Evolutionary conservation across 1,140 invertebrate species (phyloP).

Genomic region (Plectrocnemia conspersa): DNA sequence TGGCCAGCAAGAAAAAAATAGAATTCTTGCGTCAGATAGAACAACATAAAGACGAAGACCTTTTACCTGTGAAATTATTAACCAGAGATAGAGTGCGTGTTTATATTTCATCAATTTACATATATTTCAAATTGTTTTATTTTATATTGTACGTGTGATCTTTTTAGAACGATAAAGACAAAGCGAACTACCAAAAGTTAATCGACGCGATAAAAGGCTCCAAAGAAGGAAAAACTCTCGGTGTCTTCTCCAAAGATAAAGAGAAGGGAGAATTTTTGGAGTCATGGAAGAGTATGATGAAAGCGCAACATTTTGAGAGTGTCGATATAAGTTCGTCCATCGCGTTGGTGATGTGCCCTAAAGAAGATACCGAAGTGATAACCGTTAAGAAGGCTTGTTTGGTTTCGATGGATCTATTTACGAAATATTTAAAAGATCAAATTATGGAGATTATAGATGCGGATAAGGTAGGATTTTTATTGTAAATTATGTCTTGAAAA

Average conservation of each 20-base stretch:
- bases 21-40: constrained; percentile 94
- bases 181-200: constrained; percentile 87
- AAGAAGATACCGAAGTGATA: constrained; percentile 90
- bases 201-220: constrained; percentile 81
- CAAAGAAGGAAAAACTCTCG: constrained; percentile 84
- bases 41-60: constrained; percentile 72
- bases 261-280: constrained; percentile 91
- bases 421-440: constrained; percentile 94
- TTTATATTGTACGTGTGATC: no score
- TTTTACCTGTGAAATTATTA: constrained; percentile 84
- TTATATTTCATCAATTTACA: not conserved
- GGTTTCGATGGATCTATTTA: constrained; percentile 92
- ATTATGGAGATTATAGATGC: constrained; percentile 99
- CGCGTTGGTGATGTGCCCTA: constrained; percentile 87
- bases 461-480: constrained; percentile 66
- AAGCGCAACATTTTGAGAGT: constrained; percentile 74
- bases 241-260: constrained; percentile 93
- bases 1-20: constrained; percentile 97
- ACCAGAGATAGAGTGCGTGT: constrained; percentile 77
- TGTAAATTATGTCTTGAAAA: not conserved
- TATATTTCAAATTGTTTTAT: not conserved
- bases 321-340: constrained; percentile 83
- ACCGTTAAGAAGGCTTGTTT: constrained; percentile 92
- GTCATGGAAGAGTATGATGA: constrained; percentile 76
- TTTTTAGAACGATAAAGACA: constrained; percentile 86